A percentile compares a stretch with the other conserved stretches of the same genome.
Evolutionary conservation across 2,888 invertebrate species (phyloP).

Genomic region (Parelbella ahira): DNA sequence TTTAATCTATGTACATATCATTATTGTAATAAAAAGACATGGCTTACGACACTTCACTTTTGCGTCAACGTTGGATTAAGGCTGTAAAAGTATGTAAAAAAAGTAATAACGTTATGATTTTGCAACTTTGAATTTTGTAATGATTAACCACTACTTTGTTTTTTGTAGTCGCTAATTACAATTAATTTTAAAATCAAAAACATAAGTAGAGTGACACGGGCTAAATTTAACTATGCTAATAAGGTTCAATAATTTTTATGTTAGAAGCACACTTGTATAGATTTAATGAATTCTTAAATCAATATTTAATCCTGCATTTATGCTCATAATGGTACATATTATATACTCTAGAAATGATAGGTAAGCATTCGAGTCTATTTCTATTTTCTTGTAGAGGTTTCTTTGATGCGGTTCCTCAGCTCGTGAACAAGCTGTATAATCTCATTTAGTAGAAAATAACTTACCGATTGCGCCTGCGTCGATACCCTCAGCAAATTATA

Average conservation of each 20-base stretch:
- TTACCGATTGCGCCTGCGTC: slow-evolving; percentile 43
- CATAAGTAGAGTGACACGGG: background rate
- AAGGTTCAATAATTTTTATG: too few species aligned
- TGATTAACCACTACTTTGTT: slow-evolving; percentile 1
- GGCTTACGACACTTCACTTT: too few species aligned
- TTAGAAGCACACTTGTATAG: too few species aligned
- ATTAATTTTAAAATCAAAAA: too few species aligned
- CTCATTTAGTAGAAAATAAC: slow-evolving; percentile 13
- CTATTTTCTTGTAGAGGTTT: slow-evolving; percentile 4
- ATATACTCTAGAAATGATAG: background rate
- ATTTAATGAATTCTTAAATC: slow-evolving; percentile 1
- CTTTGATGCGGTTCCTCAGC: slow-evolving; percentile 7
- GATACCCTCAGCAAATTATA: slow-evolving; percentile 47
- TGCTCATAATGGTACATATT: too few species aligned
- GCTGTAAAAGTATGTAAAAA: too few species aligned
- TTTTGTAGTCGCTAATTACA: too few species aligned
- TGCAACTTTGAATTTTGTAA: background rate
- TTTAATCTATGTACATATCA: too few species aligned
- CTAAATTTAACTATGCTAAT: slow-evolving; percentile 4
- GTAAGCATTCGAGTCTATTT: background rate
- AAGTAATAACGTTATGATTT: too few species aligned
- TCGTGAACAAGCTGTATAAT: slow-evolving; percentile 8
- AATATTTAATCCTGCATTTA: too few species aligned
- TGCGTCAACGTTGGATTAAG: too few species aligned
- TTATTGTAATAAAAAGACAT: too few species aligned